phyloP scores from a whole-genome alignment of 2,888 invertebrate species.

The Criorhina ranunculi region DNA sequence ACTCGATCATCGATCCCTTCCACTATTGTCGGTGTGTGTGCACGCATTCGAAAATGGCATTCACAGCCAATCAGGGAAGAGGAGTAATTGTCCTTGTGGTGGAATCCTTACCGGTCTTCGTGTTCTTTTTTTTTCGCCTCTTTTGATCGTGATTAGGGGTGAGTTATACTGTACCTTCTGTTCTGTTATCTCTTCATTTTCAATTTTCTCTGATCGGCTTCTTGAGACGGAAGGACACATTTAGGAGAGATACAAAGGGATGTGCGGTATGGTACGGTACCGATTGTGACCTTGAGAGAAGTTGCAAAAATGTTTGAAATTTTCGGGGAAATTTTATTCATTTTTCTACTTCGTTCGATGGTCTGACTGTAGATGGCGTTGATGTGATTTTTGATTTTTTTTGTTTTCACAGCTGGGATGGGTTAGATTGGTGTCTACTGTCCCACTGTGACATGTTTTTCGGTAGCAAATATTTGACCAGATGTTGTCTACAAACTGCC shows the following conservation, averaged over 20 bases:
- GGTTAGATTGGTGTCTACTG: not conserved
- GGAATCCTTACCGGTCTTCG: constrained; percentile 40
- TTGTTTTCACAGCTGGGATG: constrained; percentile 19
- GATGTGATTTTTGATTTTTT: constrained; percentile 10
- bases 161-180: constrained; percentile 37
- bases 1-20: constrained; percentile 25
- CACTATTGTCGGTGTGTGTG: not conserved
- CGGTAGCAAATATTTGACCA: constrained; percentile 58
- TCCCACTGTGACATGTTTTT: constrained; percentile 5
- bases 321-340: constrained; percentile 29
- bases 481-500: constrained; percentile 23
- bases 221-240: constrained; percentile 31
- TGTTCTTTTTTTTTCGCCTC: not conserved
- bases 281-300: constrained; percentile 46
- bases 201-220: constrained; percentile 38
- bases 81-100: constrained; percentile 26
- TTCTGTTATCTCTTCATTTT: constrained; percentile 57
- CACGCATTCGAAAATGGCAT: constrained; percentile 4
- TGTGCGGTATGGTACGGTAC: not conserved
- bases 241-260: not conserved
- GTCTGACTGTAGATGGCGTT: constrained; percentile 54
- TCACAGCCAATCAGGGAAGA: constrained; percentile 38
- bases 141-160: constrained; percentile 43
- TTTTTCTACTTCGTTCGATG: constrained; percentile 2
- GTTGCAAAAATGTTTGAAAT: constrained; percentile 26